Conservation (phyloP, 1,140 invertebrate species). For the Drosophila yakuba region DNA sequence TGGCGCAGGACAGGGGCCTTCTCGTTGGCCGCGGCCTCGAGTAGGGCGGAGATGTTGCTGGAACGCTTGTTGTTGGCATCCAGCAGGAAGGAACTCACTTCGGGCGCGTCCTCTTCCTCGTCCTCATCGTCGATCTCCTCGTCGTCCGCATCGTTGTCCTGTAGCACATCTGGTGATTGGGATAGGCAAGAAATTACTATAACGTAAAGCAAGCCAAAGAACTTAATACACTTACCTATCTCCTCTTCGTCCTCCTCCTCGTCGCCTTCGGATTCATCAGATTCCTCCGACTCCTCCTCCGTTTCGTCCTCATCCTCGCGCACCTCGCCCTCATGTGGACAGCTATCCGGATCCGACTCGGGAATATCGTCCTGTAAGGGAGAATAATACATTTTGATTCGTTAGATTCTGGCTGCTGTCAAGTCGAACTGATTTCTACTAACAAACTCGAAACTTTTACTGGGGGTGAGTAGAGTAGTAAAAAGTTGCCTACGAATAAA, state of each 20-base stretch:
- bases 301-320: conserved; percentile 72
- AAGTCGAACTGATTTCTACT: conserved; percentile 7
- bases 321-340: conserved; percentile 70
- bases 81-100: conserved; percentile 70
- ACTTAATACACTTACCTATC: conserved; percentile 48
- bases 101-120: conserved; percentile 76
- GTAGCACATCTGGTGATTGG: conserved; percentile 60
- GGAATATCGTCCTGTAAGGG: conserved; percentile 77
- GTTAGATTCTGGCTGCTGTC: conserved; percentile 8
- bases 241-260: conserved; percentile 83
- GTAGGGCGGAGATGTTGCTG: conserved; percentile 72
- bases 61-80: conserved; percentile 73
- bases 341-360: conserved; percentile 80
- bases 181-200: no score
- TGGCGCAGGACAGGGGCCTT: conserved; percentile 85
- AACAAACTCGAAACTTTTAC: conserved; percentile 13
- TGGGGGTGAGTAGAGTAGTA: conserved; percentile 11
- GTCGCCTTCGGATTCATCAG: conserved; percentile 78
- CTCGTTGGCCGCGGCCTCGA: conserved; percentile 87
- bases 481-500: conserved; percentile 19
- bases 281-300: conserved; percentile 80
- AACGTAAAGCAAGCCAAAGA: not conserved
- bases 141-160: conserved; percentile 81
- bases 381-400: conserved; percentile 3
- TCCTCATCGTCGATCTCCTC: conserved; percentile 84